Evolutionary conservation across 2,797 vertebrate genomes (phyloP), one percentile per base, ranked within the genome.

Genomic region (Betta splendens): DNA sequence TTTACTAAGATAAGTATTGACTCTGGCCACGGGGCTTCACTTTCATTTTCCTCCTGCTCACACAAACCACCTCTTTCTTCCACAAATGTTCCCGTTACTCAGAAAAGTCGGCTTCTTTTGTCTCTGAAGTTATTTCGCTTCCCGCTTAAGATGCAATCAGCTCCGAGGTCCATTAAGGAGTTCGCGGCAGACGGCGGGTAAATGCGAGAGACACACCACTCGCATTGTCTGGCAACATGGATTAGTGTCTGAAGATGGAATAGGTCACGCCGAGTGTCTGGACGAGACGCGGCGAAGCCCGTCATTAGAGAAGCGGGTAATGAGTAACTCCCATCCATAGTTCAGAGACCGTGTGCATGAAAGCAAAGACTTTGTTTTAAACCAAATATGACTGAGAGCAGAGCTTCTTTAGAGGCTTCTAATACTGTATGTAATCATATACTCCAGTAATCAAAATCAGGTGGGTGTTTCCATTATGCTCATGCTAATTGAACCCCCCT

Each of bases 1-100:
- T 81, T 80, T 74, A 66, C 84, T 60, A 62, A 82, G 64, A 79
- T 74, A 46, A 72, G 63, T 86, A 86, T 88, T 45, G 80, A 87
- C 63, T 74, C 54, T 77, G 68, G 78, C 79, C 72, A 69, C 46
- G 39, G 77, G 52, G 39, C 60, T 72, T 72, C 51, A 20, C 39
- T 55, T 48, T 37, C 26, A 9, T 48, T 60, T 62, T 39, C 17
- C 42, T 43, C 48, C 53, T 61, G 13, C 63, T 32, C 33, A 4
- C 32, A n/a, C 35, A 47, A 26, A 23, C 53, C 63, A 36, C 31
- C 9, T 63, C 47, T 18, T 67, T 17, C 50, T 50, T 20, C 43
- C 16, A 21, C 40, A 62, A 35, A 52, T 52, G n/a, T 18, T n/a
- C 43, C 44, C 58, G 17, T 21, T 33, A 18, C 26, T 44, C 9